Conservation (phyloP, 2,888 invertebrate genomes). For the Sphinx pinastri region DNA sequence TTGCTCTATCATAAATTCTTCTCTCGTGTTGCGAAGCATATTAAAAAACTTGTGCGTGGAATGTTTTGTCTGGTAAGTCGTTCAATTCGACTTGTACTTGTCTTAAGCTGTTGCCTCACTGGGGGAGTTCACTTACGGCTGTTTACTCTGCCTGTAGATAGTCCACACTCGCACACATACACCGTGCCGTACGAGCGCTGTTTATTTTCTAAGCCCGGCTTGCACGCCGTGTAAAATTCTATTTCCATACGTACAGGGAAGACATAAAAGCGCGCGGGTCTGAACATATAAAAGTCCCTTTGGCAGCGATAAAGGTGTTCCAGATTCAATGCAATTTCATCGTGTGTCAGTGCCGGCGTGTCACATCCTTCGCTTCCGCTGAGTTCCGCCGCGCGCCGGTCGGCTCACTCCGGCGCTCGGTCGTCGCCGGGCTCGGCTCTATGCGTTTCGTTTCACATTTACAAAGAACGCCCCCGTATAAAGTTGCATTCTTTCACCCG, state of each 20-base stretch:
- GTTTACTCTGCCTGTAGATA: slow-evolving; percentile 17
- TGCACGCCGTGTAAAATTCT: slow-evolving; percentile 30
- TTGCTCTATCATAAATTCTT: slow-evolving; percentile 27
- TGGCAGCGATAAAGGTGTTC: slow-evolving; percentile 45
- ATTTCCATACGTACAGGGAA: slow-evolving; percentile 37
- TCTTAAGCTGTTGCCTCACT: slow-evolving; percentile 30
- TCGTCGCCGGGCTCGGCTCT: slow-evolving; percentile 32
- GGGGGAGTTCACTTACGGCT: slow-evolving; percentile 29
- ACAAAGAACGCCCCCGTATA: slow-evolving; percentile 49
- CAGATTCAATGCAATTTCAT: slow-evolving; percentile 53
- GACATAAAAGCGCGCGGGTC: slow-evolving; percentile 27
- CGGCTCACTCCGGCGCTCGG: slow-evolving; percentile 31
- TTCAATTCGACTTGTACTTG: slow-evolving; percentile 26
- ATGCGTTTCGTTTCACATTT: slow-evolving; percentile 46
- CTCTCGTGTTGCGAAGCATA: slow-evolving; percentile 10
- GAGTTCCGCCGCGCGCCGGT: slow-evolving; percentile 33
- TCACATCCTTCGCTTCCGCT: slow-evolving; percentile 46
- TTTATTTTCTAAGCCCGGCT: slow-evolving; percentile 14
- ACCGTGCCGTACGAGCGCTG: background rate
- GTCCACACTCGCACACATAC: background rate
- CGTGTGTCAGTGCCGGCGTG: slow-evolving; percentile 48
- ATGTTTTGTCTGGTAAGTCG: slow-evolving; percentile 20
- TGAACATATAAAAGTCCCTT: slow-evolving; percentile 39
- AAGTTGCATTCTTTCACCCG: slow-evolving; percentile 52
- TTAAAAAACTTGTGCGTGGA: slow-evolving; percentile 17